Evolutionary conservation across 2,113 vertebrate species (phyloP).

Genomic region (Hemiscyllium ocellatum): DNA sequence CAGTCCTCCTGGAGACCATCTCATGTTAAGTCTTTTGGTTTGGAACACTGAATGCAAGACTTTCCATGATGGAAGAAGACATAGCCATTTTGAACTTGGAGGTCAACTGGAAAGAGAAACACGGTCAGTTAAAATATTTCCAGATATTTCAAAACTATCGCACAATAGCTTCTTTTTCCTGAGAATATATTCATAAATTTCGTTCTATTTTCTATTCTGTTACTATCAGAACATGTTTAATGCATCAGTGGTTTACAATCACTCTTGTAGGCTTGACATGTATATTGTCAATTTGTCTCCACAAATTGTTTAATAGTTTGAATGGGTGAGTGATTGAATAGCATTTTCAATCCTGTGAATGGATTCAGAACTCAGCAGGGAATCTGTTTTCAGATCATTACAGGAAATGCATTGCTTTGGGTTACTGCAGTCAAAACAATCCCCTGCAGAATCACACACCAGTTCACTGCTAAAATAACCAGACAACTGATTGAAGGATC

Average conservation of each 20-base stretch:
- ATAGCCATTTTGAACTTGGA: neutral
- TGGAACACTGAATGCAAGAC: neutral
- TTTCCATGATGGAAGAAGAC: neutral
- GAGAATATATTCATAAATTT: neutral
- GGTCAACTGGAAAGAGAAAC: neutral
- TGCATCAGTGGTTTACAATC: neutral
- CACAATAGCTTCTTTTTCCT: neutral
- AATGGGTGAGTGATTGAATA: neutral
- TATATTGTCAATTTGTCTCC: neutral
- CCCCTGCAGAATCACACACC: neutral
- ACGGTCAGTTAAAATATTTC: neutral
- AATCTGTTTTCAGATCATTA: neutral
- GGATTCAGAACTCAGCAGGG: neutral
- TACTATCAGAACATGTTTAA: neutral
- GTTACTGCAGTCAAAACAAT: neutral
- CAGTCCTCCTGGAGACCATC: neutral
- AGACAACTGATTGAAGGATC: neutral
- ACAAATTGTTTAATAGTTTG: neutral
- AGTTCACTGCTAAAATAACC: neutral
- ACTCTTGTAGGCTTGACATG: too few species aligned
- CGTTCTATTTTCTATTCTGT: neutral
- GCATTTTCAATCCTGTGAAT: constrained; percentile 19
- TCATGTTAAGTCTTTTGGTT: neutral
- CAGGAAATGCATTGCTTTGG: neutral
- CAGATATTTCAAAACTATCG: neutral